Conservation (phyloP, 2,888 invertebrate genomes). For the Tenthredo amoena region DNA sequence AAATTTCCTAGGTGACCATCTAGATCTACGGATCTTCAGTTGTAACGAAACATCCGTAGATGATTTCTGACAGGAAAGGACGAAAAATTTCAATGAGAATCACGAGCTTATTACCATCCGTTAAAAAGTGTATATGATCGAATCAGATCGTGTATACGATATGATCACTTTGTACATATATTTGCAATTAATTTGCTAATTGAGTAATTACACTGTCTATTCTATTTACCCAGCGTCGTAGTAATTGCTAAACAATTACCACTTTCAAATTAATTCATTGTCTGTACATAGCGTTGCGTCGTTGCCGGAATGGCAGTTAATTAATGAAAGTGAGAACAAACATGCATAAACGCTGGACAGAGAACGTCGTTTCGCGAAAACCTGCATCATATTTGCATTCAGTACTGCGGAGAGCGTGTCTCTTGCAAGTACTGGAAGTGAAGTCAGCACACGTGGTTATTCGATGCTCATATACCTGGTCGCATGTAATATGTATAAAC, state of each 20-base stretch:
- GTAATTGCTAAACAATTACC: conserved; percentile 19
- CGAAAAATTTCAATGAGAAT: not conserved
- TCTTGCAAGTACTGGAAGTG: not conserved
- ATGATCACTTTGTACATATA: not conserved
- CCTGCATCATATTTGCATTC: not conserved
- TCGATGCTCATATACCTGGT: not conserved
- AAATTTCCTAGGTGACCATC: not conserved
- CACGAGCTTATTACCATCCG: not conserved
- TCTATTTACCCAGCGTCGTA: not conserved
- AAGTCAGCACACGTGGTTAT: conserved; percentile 8
- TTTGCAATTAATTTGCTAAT: conserved; percentile 43
- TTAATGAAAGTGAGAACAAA: conserved; percentile 42
- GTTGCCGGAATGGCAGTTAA: conserved; percentile 5
- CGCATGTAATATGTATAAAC: not conserved
- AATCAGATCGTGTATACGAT: not conserved
- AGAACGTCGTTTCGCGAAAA: not conserved
- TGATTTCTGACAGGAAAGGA: not conserved
- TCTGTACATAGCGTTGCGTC: not conserved
- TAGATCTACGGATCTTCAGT: not conserved
- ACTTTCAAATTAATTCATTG: not conserved
- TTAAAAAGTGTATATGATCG: not conserved
- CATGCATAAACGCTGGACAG: conserved; percentile 21
- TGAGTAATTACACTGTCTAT: not conserved
- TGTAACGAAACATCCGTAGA: not conserved
- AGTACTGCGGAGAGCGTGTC: not conserved